Conservation (phyloP, 2,797 vertebrate species). For the Crocodylus rhombifer region DNA sequence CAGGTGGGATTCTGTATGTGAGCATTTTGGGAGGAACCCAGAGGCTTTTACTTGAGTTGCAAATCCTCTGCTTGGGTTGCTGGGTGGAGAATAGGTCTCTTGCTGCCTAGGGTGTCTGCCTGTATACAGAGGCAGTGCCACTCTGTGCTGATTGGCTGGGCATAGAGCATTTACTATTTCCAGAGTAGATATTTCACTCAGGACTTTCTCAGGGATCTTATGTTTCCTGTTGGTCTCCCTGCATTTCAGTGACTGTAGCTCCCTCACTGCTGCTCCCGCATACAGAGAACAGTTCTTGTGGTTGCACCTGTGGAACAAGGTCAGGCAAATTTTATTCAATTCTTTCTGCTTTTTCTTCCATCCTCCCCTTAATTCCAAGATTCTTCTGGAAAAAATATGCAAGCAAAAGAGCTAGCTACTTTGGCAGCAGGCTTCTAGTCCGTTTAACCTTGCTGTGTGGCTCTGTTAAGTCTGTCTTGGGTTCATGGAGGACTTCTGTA, state of each 20-base stretch:
- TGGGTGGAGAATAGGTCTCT: constrained; percentile 1
- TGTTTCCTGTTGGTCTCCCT: background rate
- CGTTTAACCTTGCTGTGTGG: background rate
- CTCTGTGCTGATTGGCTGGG: background rate
- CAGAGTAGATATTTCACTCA: background rate
- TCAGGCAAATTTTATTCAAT: background rate
- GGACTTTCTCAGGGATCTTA: constrained; percentile 19
- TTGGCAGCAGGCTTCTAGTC: background rate
- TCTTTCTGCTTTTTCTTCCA: background rate
- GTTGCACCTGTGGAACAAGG: background rate
- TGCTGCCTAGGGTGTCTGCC: background rate
- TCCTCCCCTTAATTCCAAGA: background rate
- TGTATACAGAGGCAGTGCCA: background rate
- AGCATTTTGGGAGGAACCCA: background rate
- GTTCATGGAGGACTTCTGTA: background rate
- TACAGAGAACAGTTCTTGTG: background rate
- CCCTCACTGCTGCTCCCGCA: background rate
- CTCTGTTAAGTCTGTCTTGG: background rate
- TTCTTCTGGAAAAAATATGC: background rate
- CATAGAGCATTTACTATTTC: background rate
- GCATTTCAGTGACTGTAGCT: background rate
- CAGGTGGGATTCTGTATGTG: background rate
- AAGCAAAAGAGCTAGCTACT: background rate
- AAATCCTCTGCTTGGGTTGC: background rate
- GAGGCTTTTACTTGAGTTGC: background rate